phyloP scores from a whole-genome alignment of 1,140 invertebrate genomes.

The Telenomus remus region DNA sequence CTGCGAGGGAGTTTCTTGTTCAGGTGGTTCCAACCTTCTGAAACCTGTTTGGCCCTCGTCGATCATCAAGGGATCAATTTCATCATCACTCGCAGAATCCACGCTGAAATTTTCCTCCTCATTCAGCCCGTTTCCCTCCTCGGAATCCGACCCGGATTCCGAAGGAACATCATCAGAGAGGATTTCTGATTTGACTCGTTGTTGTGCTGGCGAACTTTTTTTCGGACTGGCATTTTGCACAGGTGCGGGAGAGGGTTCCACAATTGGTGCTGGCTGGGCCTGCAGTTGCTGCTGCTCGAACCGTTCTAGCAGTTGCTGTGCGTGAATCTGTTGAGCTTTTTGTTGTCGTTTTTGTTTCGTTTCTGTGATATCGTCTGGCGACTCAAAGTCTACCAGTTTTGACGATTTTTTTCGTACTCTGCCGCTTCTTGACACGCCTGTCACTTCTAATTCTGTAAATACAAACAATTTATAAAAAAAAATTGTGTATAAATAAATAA shows the following conservation, averaged over 20 bases:
- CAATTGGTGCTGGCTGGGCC: conserved; percentile 13
- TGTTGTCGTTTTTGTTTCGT: conserved; percentile 72
- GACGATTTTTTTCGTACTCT: conserved; percentile 95
- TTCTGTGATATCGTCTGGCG: conserved; percentile 83
- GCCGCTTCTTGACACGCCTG: conserved; percentile 89
- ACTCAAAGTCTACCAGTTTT: conserved; percentile 94
- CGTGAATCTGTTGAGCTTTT: conserved; percentile 67
- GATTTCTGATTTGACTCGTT: conserved; percentile 64
- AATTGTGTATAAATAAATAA: background rate
- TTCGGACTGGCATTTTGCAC: conserved; percentile 57
- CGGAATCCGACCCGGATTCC: conserved; percentile 78
- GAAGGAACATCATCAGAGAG: conserved; percentile 73
- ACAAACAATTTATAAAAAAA: conserved; percentile 3
- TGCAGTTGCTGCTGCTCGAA: conserved; percentile 65
- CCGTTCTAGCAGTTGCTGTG: conserved; percentile 68
- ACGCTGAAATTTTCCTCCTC: conserved; percentile 76
- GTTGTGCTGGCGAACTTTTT: conserved; percentile 66
- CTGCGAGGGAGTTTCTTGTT: conserved; percentile 74
- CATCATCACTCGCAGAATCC: conserved; percentile 74
- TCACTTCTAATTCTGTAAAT: conserved; percentile 84
- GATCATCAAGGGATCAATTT: conserved; percentile 72
- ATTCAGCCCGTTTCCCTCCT: conserved; percentile 76
- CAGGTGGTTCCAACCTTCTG: conserved; percentile 76
- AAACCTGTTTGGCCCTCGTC: conserved; percentile 74
- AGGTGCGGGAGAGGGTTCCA: conserved; percentile 15